Evolutionary conservation across 2,797 vertebrate genomes (phyloP).

Genomic region (Coranthus polyacanthus): DNA sequence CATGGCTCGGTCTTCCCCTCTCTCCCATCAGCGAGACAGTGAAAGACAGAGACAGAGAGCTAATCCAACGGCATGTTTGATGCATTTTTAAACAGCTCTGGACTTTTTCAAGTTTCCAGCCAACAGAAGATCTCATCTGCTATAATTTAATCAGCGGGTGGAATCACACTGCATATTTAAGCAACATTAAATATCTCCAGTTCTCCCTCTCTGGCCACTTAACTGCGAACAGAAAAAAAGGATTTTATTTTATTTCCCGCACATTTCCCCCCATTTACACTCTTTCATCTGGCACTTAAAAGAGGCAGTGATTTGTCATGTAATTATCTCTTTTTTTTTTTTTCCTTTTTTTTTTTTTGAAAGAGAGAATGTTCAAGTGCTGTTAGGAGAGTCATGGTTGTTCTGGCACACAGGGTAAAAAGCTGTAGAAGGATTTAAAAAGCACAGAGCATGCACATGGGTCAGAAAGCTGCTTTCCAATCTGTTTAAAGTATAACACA

Average conservation of each 20-base stretch:
- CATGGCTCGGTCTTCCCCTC: conserved; percentile 22
- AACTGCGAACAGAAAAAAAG: conserved; percentile 62
- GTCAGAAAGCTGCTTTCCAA: conserved; percentile 54
- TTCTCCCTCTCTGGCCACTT: conserved; percentile 78
- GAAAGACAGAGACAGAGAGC: conserved; percentile 75
- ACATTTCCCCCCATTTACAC: conserved; percentile 71
- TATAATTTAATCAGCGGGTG: conserved; percentile 85
- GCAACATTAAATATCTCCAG: conserved; percentile 83
- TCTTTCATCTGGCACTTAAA: conserved; percentile 81
- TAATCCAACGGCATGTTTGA: conserved; percentile 87
- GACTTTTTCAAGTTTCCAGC: conserved; percentile 82
- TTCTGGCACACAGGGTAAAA: conserved; percentile 32
- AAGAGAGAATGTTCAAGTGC: conserved; percentile 68
- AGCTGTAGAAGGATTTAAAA: conserved; percentile 59
- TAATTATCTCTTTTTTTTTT: conserved; percentile 74
- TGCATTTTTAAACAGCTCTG: conserved; percentile 87
- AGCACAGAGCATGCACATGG: conserved; percentile 27
- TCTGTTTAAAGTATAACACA: conserved; percentile 30
- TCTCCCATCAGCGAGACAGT: conserved; percentile 49
- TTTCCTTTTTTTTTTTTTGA: conserved; percentile 56
- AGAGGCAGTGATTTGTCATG: conserved; percentile 79
- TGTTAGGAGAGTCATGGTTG: conserved; percentile 55
- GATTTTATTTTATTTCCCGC: conserved; percentile 76
- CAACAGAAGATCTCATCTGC: conserved; percentile 80
- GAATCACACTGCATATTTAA: conserved; percentile 88